Evolutionary conservation across 92 coral and sea anemone species (phyloP).

Genomic region (Micromussa lordhowensis): DNA sequence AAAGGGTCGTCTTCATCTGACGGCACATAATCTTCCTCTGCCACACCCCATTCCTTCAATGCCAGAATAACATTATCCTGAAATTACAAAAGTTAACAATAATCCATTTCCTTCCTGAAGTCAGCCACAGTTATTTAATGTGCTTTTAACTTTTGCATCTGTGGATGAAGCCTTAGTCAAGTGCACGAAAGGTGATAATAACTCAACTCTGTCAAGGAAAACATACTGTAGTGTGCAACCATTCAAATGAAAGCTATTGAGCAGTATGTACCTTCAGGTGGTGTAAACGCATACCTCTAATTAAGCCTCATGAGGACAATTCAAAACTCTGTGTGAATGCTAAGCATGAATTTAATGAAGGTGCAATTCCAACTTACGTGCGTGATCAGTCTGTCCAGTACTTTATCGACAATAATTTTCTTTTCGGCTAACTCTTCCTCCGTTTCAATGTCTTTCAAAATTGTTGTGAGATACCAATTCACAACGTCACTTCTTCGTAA

Average conservation of each 20-base stretch:
- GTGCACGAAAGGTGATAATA: too few species aligned
- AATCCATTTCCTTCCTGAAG: neutral
- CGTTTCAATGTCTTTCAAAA: constrained; percentile 87
- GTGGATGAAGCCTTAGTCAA: neutral
- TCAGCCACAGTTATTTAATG: neutral
- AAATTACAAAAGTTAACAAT: neutral
- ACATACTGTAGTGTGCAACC: neutral
- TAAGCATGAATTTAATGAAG: too few species aligned
- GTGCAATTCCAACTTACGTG: constrained; percentile 61
- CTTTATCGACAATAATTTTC: constrained; percentile 92
- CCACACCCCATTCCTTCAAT: constrained; percentile 68
- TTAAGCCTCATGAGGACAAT: too few species aligned
- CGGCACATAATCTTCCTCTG: constrained; percentile 65
- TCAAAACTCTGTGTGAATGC: too few species aligned
- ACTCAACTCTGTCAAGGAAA: neutral
- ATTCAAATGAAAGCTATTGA: neutral
- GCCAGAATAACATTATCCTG: constrained; percentile 90
- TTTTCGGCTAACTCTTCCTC: constrained; percentile 93
- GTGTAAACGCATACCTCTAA: too few species aligned
- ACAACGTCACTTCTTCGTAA: constrained; percentile 88
- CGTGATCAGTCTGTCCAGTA: constrained; percentile 85
- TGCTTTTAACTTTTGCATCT: neutral
- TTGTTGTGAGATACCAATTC: constrained; percentile 89
- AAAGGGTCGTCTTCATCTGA: constrained; percentile 84
- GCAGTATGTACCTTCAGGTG: neutral